Conservation (phyloP, 2,888 invertebrate genomes). For the Drosophila nigritarsus region DNA sequence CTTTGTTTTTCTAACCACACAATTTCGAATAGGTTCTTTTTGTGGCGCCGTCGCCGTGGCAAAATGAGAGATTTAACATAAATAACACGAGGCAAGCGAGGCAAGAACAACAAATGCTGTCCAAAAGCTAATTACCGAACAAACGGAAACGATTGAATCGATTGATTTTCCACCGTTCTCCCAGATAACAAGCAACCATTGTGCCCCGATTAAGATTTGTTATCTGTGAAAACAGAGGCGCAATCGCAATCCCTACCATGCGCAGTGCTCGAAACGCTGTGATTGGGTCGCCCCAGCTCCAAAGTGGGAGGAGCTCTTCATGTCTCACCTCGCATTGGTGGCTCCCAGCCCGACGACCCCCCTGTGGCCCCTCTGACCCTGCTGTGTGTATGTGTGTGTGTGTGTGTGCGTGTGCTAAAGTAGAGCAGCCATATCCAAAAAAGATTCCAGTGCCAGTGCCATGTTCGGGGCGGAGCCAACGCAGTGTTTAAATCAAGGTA, state of each 20-base stretch:
- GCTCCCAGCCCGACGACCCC: constrained; percentile 18
- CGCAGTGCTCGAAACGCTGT: constrained; percentile 73
- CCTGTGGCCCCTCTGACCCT: background rate
- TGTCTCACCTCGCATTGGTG: constrained; percentile 60
- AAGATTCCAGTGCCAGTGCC: constrained; percentile 52
- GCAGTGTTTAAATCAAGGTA: constrained; percentile 75
- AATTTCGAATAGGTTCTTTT: constrained; percentile 1
- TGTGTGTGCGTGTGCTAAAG: constrained; percentile 47
- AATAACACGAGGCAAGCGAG: constrained; percentile 13
- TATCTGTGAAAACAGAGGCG: constrained; percentile 83
- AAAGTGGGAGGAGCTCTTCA: constrained; percentile 68
- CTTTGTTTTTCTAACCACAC: constrained; percentile 47
- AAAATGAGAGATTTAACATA: constrained; percentile 7
- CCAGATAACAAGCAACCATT: constrained; percentile 73
- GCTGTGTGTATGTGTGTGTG: constrained; percentile 27
- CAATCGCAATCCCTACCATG: constrained; percentile 75
- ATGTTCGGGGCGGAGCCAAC: constrained; percentile 75
- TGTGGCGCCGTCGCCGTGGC: constrained; percentile 3
- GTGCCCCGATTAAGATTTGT: constrained; percentile 81
- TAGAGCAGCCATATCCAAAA: constrained; percentile 58
- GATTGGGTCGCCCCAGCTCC: constrained; percentile 65
- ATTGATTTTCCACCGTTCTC: constrained; percentile 71
- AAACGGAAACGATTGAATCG: constrained; percentile 73
- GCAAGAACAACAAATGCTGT: constrained; percentile 56
- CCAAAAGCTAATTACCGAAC: constrained; percentile 80